These are phyloP conservation scores for Penaeus indicus DNA, from an alignment of 1,140 invertebrate species.

Conservation along the genomic window DNA sequence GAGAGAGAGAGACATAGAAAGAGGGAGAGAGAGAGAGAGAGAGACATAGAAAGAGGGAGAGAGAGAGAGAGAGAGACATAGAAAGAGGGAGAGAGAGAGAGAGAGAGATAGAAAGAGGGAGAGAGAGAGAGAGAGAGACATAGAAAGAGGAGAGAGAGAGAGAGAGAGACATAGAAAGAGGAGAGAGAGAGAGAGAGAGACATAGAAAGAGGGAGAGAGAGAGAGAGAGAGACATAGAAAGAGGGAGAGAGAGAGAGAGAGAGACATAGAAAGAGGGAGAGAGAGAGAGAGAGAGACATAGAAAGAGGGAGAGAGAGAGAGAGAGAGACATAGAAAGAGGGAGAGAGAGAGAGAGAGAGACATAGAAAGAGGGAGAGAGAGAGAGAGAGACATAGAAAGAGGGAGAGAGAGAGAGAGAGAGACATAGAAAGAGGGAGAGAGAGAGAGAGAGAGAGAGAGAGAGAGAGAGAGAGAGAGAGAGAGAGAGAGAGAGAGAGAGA, in stretches of 20 bases:
- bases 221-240: slow-evolving; percentile 6
- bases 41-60: no score
- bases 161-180: background rate
- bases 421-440: background rate
- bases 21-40: no score
- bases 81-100: background rate
- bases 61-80: background rate
- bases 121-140: background rate
- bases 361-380: no score
- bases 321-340: background rate
- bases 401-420: background rate
- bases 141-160: background rate
- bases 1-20: background rate
- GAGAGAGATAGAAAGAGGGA: background rate
- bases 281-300: background rate
- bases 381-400: no score
- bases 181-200: background rate
- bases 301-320: background rate
- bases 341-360: background rate
- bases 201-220: background rate
- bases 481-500: background rate
- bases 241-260: background rate
- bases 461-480: background rate
- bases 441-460: background rate
- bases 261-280: no score